Evolutionary conservation across 2,113 vertebrate genomes (phyloP).

Genomic region (Polypterus bichir): DNA sequence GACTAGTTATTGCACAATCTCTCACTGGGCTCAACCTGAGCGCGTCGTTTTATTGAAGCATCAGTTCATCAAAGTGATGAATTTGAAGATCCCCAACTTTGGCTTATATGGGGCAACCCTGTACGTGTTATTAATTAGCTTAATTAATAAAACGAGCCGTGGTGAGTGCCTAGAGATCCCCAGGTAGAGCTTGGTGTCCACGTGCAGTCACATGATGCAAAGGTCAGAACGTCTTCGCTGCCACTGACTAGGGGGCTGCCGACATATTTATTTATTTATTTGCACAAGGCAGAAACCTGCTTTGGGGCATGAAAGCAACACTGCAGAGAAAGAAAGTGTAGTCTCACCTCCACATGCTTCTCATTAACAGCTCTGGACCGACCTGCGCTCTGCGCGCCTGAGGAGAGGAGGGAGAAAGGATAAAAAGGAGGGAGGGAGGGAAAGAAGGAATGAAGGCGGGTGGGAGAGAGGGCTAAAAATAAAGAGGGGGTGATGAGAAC

Average conservation of each 20-base stretch:
- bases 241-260: not conserved
- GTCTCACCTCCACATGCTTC: constrained; percentile 61
- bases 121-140: too few relatives aligned
- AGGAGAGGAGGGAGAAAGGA: constrained; percentile 19
- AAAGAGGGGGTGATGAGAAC: constrained; percentile 2
- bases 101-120: too few relatives aligned
- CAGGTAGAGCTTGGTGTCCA: not conserved
- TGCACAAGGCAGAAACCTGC: not conserved
- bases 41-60: too few relatives aligned
- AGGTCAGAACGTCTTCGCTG: too few relatives aligned
- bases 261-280: not conserved
- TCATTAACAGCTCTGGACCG: constrained; percentile 47
- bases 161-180: too few relatives aligned
- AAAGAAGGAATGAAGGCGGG: not conserved
- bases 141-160: too few relatives aligned
- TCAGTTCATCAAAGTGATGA: too few relatives aligned
- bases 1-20: too few relatives aligned
- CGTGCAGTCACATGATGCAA: too few relatives aligned
- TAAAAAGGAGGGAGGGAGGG: constrained; percentile 3
- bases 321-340: not conserved
- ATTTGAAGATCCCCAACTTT: too few relatives aligned
- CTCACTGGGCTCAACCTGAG: too few relatives aligned
- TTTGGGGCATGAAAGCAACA: not conserved
- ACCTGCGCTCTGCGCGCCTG: constrained; percentile 26
- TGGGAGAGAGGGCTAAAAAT: not conserved